Percentiles rank a stretch among this genome's conserved stretches.
phyloP scores from a whole-genome alignment of 2,113 vertebrate species.

The Ursus arctos region DNA sequence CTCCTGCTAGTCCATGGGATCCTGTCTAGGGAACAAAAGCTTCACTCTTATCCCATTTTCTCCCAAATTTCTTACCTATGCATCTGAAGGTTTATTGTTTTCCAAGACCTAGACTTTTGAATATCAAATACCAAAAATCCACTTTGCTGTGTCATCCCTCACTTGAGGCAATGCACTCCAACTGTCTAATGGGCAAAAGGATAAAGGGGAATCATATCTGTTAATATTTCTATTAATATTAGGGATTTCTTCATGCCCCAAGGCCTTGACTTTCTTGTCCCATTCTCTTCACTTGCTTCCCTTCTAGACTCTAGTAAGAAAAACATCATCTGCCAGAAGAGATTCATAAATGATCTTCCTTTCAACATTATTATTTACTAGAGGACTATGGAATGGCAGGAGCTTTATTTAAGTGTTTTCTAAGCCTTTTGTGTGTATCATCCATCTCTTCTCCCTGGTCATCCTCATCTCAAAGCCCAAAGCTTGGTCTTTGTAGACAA shows the following conservation, averaged over 20 bases:
- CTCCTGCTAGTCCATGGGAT: background rate
- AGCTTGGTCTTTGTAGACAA: conserved; percentile 18
- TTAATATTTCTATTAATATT: background rate
- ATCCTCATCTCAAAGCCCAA: background rate
- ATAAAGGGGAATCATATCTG: background rate
- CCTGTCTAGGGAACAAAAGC: background rate
- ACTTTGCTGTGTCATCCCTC: background rate
- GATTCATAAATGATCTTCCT: background rate
- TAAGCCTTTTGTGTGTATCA: background rate
- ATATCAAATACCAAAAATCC: background rate
- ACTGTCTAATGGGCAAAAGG: background rate
- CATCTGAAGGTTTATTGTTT: background rate
- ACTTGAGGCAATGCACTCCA: background rate
- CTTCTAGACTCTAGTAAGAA: background rate
- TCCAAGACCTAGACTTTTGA: background rate
- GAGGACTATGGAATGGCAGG: background rate
- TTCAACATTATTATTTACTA: conserved; percentile 8
- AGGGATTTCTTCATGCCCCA: background rate
- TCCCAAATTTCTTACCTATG: background rate
- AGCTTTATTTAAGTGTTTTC: background rate
- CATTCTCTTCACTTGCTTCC: background rate
- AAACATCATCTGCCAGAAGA: background rate
- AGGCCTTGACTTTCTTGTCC: background rate
- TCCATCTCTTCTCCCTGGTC: background rate
- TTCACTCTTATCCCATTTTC: background rate